These are phyloP conservation scores for Scaptomyza flava DNA, from an alignment of 2,888 invertebrate species.

Conservation along the genomic window DNA sequence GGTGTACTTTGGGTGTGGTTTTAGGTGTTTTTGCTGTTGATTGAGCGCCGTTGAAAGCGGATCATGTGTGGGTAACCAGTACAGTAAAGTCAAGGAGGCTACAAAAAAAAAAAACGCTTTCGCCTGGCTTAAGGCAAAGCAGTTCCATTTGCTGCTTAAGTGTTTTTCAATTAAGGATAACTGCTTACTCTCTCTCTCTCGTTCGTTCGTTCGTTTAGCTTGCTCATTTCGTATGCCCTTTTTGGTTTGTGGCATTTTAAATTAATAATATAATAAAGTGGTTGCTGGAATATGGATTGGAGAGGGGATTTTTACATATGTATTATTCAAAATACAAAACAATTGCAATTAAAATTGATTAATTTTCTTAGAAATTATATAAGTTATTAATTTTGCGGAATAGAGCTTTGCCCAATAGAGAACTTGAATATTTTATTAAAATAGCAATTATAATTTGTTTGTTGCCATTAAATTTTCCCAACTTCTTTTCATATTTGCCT, in stretches of 20 bases:
- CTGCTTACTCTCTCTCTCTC: constrained; percentile 22
- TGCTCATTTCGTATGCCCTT: constrained; percentile 68
- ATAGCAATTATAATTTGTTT: no score
- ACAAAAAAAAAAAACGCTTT: constrained; percentile 18
- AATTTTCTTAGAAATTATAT: no score
- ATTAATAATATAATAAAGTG: constrained; percentile 11
- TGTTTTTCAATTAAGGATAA: constrained; percentile 70
- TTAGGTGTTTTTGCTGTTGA: constrained; percentile 34
- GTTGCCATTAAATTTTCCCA: no score
- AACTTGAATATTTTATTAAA: no score
- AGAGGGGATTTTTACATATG: not conserved
- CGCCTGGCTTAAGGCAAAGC: constrained; percentile 44
- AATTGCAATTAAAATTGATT: no score
- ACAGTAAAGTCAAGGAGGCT: constrained; percentile 4
- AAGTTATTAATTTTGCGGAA: no score
- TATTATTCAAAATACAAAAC: no score
- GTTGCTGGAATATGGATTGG: not conserved
- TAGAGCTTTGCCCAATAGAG: no score
- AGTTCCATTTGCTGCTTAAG: constrained; percentile 55
- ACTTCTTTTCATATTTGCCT: no score
- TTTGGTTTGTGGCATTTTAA: constrained; percentile 18
- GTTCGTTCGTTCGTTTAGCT: constrained; percentile 6
- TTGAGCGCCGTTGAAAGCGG: constrained; percentile 60
- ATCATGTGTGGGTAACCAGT: constrained; percentile 12
- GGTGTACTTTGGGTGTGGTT: constrained; percentile 23